These are phyloP conservation scores for Ciona savignyi DNA, from an alignment of 23 tunicate species.

Conservation along the genomic window DNA sequence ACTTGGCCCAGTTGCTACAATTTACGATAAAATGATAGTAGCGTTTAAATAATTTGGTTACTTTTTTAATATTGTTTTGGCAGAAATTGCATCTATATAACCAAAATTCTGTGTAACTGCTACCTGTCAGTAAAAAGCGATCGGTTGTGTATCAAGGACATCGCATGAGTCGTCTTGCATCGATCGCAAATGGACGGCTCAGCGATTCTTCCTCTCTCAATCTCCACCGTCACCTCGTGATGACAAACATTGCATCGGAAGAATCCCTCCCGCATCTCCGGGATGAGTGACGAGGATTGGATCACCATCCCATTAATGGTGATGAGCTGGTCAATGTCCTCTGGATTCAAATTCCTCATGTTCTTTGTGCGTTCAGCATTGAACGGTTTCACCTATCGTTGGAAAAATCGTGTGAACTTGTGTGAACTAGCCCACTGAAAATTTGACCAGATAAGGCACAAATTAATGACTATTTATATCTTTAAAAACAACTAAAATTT, in stretches of 20 bases:
- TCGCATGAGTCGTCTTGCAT: constrained; percentile 67
- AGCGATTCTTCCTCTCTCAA: constrained; percentile 85
- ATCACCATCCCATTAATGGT: constrained; percentile 96
- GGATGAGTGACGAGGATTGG: constrained; percentile 80
- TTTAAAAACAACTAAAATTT: too few relatives aligned
- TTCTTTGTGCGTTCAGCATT: constrained; percentile 93
- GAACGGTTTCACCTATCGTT: constrained; percentile 67
- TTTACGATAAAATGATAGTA: too few relatives aligned
- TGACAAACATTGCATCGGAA: constrained; percentile 86
- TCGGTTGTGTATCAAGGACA: constrained; percentile 87
- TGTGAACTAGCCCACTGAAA: too few relatives aligned
- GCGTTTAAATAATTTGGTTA: too few relatives aligned
- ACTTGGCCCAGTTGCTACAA: too few relatives aligned
- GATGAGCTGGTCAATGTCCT: constrained; percentile 94
- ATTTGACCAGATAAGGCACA: too few relatives aligned
- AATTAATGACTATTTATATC: too few relatives aligned
- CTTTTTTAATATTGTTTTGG: too few relatives aligned
- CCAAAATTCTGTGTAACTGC: too few relatives aligned
- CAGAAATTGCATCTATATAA: too few relatives aligned
- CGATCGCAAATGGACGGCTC: constrained; percentile 75
- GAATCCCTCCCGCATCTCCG: constrained; percentile 96
- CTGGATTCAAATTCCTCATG: constrained; percentile 87
- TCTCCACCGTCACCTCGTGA: constrained; percentile 82
- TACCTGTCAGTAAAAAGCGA: constrained; percentile 85
- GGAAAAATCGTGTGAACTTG: too few relatives aligned